Percentiles rank a stretch among this genome's conserved stretches.
phyloP scores from a whole-genome alignment of 2,888 invertebrate species.

The Hyles lineata region DNA sequence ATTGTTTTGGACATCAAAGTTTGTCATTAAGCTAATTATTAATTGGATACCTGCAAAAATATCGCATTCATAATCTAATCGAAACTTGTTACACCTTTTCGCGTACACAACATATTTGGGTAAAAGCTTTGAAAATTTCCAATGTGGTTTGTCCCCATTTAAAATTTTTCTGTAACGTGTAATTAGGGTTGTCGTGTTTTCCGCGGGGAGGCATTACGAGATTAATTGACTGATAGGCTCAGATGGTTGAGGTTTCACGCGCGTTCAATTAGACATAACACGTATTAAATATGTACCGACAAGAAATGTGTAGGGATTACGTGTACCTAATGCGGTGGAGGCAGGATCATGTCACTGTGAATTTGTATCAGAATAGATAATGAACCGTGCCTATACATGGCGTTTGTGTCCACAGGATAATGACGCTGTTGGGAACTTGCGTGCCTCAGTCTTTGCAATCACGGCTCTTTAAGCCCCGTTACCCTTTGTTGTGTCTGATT shows the following conservation, averaged over 20 bases:
- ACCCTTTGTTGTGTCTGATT: not conserved
- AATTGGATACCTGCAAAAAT: no score
- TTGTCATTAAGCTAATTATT: no score
- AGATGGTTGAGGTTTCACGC: conserved; percentile 13
- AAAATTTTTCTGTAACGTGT: not conserved
- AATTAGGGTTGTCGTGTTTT: not conserved
- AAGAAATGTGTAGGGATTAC: conserved; percentile 1
- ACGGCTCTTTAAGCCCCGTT: not conserved
- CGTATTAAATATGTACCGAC: conserved; percentile 17
- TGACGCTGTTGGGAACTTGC: not conserved
- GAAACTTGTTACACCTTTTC: no score
- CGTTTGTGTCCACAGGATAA: conserved; percentile 1
- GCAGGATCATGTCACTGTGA: not conserved
- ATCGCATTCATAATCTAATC: no score
- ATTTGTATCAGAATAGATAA: conserved; percentile 6
- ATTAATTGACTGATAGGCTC: conserved; percentile 17
- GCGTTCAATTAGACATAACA: conserved; percentile 10
- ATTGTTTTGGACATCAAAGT: no score
- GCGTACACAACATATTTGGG: no score
- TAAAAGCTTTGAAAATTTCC: not conserved
- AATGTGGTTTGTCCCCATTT: not conserved
- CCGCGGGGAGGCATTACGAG: conserved; percentile 6
- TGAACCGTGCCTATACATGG: not conserved
- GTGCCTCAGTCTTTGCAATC: not conserved
- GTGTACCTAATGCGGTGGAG: not conserved